Evolutionary conservation across 2,113 vertebrate genomes (phyloP), one percentile per base, ranked within the genome.

Genomic region (Pholis gunnellus): DNA sequence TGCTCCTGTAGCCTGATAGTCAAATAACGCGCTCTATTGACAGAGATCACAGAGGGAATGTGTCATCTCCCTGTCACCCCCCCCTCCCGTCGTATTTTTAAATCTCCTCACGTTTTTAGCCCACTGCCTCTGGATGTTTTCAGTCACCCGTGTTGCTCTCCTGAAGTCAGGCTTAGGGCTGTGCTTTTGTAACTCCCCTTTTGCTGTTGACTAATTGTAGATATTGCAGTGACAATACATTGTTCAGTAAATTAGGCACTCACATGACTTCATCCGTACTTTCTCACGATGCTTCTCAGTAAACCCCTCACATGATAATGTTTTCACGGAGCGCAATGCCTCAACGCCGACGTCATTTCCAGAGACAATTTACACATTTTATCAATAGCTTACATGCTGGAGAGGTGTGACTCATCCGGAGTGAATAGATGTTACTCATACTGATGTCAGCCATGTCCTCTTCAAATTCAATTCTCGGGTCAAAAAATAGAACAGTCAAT

Each of bases 331-430:
- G 76, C 18, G 68, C 70, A 72, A 76, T 34, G 63, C 73, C 65
- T 63, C 0, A 63, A 60, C 75, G 70, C 59, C 27, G 11, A 73
- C 79, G 50, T n/a, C 4, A 64, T 83, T 72, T 84, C 54, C 59
- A 76, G 52, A 77, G 59, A 72, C 64, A 61, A 36, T 64, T 70
- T 71, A 75, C 25, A 17, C 31, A 66, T 83, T 79, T 84, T 25
- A 87, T 84, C 79, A 90, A 91, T 59, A 88, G 83, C 48, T 34
- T 29, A 50, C 67, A 76, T 54, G 60, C 60, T 50, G 18, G 79
- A 52, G 73, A 78, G 88, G 72, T 76, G 73, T 93, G 93, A 92
- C 83, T 95, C 94, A 95, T 88, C 84, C 84, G 60, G 68, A 87
- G 17, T 87, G 87, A 92, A 91, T 86, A 86, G 83, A 84, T 68